These are phyloP conservation scores for Penelope pileata DNA, from an alignment of 2,113 vertebrate species.

Conservation along the genomic window DNA sequence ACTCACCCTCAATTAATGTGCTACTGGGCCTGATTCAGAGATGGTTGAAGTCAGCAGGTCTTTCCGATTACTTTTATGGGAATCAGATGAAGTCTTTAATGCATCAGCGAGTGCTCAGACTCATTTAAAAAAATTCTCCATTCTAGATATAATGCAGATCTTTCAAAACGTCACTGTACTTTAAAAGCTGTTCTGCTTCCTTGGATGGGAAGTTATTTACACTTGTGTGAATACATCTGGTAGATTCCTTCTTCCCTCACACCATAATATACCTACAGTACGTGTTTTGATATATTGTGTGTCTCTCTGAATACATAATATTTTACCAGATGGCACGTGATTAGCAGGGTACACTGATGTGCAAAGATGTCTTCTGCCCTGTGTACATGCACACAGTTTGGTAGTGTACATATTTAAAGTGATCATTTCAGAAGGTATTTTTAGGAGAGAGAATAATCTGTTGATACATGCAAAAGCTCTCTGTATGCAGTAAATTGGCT, in stretches of 20 bases:
- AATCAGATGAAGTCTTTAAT: constrained; percentile 61
- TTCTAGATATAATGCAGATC: constrained; percentile 49
- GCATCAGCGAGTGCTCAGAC: constrained; percentile 31
- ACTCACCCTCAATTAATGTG: constrained; percentile 15
- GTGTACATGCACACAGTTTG: constrained; percentile 54
- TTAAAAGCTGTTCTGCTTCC: constrained; percentile 59
- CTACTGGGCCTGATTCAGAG: constrained; percentile 37
- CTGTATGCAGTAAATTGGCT: background rate
- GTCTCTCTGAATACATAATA: constrained; percentile 67
- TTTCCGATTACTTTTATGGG: constrained; percentile 59
- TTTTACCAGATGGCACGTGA: constrained; percentile 59
- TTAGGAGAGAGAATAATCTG: constrained; percentile 45
- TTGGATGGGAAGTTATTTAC: constrained; percentile 68
- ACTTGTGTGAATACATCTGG: constrained; percentile 58
- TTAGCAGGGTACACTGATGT: constrained; percentile 53
- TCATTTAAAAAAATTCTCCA: constrained; percentile 35
- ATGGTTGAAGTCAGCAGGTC: constrained; percentile 34
- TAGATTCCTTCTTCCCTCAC: constrained; percentile 35
- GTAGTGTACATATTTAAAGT: constrained; percentile 17
- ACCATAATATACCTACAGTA: constrained; percentile 48
- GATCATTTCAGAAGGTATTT: constrained; percentile 38
- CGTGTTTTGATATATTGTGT: constrained; percentile 65
- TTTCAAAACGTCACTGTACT: constrained; percentile 67
- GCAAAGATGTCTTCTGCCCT: constrained; percentile 50
- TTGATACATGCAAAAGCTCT: constrained; percentile 12